These are phyloP conservation scores for Mallateleia sp. DNA, from an alignment of 2,888 invertebrate species.

Conservation along the genomic window DNA sequence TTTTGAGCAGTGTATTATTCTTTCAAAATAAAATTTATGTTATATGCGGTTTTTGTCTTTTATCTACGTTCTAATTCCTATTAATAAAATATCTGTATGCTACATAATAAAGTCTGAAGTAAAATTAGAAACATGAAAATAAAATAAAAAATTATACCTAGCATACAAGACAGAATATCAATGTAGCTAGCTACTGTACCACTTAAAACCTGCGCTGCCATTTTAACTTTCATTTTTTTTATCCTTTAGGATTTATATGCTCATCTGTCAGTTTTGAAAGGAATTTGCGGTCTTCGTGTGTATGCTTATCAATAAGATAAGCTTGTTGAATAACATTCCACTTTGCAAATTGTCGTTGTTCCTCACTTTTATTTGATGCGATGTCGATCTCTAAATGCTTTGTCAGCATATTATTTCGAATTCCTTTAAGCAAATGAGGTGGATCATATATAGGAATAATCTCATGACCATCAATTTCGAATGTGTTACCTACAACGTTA, in stretches of 20 bases:
- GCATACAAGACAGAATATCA: not conserved
- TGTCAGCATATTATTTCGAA: not conserved
- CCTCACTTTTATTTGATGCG: not conserved
- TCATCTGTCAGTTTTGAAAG: not conserved
- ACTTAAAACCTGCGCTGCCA: not conserved
- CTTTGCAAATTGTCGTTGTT: not conserved
- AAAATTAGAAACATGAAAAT: too few species aligned
- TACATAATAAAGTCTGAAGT: too few species aligned
- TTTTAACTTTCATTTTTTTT: not conserved
- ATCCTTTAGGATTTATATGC: not conserved
- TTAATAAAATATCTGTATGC: too few species aligned
- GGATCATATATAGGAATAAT: conserved; percentile 6
- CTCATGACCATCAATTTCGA: not conserved
- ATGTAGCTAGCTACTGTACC: not conserved
- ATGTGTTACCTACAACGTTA: not conserved
- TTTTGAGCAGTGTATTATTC: too few species aligned
- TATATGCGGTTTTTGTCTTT: too few species aligned
- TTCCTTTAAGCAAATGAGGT: conserved; percentile 2
- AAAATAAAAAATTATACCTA: too few species aligned
- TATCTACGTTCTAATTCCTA: too few species aligned
- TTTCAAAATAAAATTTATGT: too few species aligned
- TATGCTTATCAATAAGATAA: not conserved
- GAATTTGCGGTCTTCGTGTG: not conserved
- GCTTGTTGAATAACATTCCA: not conserved
- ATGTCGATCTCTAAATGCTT: not conserved